phyloP scores from a whole-genome alignment of 2,888 invertebrate genomes.

The Habroteleia sp. region DNA sequence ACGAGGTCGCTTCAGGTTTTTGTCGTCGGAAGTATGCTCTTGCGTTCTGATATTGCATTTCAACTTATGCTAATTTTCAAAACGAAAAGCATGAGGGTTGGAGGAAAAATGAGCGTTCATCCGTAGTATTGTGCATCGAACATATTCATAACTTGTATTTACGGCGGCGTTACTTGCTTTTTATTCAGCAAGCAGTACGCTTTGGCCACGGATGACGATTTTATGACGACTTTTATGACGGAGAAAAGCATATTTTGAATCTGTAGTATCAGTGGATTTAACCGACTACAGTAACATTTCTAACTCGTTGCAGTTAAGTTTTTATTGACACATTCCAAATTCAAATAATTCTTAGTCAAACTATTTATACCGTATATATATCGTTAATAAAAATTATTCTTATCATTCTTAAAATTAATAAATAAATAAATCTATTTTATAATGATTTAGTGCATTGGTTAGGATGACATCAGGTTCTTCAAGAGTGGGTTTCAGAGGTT shows the following conservation, averaged over 20 bases:
- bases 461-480: conserved; percentile 16
- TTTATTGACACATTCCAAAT: conserved; percentile 41
- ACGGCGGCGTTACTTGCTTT: conserved; percentile 71
- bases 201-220: conserved; percentile 73
- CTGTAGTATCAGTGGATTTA: conserved; percentile 67
- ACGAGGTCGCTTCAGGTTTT: conserved; percentile 67
- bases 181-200: conserved; percentile 71
- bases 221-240: conserved; percentile 76
- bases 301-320: conserved; percentile 46
- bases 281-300: conserved; percentile 56
- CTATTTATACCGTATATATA: no score
- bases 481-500: conserved; percentile 21
- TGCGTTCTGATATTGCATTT: conserved; percentile 73
- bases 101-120: conserved; percentile 57
- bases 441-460: neutral
- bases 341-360: conserved; percentile 4
- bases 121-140: conserved; percentile 73
- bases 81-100: conserved; percentile 56
- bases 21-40: conserved; percentile 70
- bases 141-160: conserved; percentile 77
- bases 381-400: no score
- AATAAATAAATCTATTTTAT: no score
- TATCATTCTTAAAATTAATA: no score
- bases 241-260: conserved; percentile 74
- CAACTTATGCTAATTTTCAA: conserved; percentile 77